These are phyloP conservation scores for Tetramorium parvispinum DNA, from an alignment of 1,140 invertebrate species.

Conservation along the genomic window DNA sequence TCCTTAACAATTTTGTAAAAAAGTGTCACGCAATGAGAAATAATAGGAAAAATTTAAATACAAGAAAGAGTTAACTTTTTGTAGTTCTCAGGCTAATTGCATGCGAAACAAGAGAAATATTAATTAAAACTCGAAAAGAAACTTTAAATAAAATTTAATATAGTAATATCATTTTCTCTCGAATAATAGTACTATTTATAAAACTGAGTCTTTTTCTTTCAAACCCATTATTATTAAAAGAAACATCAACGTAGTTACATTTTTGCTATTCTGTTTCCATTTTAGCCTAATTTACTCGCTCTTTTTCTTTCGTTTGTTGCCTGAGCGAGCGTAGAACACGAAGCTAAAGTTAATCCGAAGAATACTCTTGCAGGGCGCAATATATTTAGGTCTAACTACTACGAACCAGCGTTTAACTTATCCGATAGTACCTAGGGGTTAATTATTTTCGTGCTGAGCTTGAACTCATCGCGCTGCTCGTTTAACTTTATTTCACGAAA, in stretches of 20 bases:
- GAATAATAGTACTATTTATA: neutral
- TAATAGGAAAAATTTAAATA: neutral
- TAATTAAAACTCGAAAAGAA: constrained; percentile 2
- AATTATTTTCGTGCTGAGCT: constrained; percentile 52
- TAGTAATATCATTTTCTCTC: neutral
- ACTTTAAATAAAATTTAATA: constrained; percentile 28
- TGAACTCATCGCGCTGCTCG: constrained; percentile 44
- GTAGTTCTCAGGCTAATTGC: neutral
- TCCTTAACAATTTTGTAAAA: neutral
- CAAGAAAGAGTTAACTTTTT: neutral
- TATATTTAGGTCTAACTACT: constrained; percentile 39
- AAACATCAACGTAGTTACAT: neutral
- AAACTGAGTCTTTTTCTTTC: neutral
- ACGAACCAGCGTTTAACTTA: constrained; percentile 35
- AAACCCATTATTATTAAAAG: constrained; percentile 2
- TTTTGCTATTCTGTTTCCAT: neutral
- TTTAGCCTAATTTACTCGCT: neutral
- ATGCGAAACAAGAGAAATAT: neutral
- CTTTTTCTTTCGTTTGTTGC: neutral
- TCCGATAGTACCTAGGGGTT: constrained; percentile 29
- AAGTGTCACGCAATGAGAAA: neutral
- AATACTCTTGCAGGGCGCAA: constrained; percentile 30
- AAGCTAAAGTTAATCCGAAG: constrained; percentile 32
- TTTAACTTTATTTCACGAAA: constrained; percentile 48
- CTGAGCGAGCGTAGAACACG: neutral